These are phyloP conservation scores for Charaxes varanes DNA, from an alignment of 1,140 invertebrate genomes.

Conservation along the genomic window DNA sequence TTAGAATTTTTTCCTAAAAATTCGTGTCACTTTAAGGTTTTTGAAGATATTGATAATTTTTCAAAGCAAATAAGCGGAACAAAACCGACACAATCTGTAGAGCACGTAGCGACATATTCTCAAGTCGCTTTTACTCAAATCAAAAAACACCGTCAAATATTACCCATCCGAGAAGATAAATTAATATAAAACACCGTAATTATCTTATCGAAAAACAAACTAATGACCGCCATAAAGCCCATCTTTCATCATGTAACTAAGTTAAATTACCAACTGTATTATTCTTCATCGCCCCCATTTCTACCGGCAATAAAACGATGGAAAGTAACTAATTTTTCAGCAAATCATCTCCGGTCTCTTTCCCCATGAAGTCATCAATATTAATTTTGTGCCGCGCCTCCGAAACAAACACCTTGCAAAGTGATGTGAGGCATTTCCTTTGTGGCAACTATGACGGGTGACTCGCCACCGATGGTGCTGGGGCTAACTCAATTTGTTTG, in stretches of 20 bases:
- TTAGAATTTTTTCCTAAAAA: too few species aligned
- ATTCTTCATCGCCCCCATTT: conserved; percentile 60
- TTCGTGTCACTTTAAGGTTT: too few species aligned
- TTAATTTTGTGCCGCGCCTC: conserved; percentile 68
- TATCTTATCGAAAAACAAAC: conserved; percentile 19
- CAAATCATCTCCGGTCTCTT: conserved; percentile 70
- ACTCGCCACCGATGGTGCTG: conserved; percentile 28
- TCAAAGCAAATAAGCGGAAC: too few species aligned
- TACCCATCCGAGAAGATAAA: too few species aligned
- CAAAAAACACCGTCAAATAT: too few species aligned
- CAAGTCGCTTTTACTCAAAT: too few species aligned
- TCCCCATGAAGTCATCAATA: conserved; percentile 70
- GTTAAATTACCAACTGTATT: conserved; percentile 66
- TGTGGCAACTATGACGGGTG: conserved; percentile 55
- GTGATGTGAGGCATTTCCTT: conserved; percentile 54
- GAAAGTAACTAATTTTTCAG: conserved; percentile 70
- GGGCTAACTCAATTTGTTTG: conserved; percentile 67
- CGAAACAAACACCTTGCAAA: conserved; percentile 67
- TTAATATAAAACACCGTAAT: neutral
- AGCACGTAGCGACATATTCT: too few species aligned
- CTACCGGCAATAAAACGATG: conserved; percentile 63
- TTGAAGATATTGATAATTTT: too few species aligned
- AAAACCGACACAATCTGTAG: too few species aligned
- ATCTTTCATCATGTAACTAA: conserved; percentile 56
- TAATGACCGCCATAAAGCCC: conserved; percentile 43